phyloP scores from a whole-genome alignment of 2,113 vertebrate species.

The Oxyruncus cristatus region DNA sequence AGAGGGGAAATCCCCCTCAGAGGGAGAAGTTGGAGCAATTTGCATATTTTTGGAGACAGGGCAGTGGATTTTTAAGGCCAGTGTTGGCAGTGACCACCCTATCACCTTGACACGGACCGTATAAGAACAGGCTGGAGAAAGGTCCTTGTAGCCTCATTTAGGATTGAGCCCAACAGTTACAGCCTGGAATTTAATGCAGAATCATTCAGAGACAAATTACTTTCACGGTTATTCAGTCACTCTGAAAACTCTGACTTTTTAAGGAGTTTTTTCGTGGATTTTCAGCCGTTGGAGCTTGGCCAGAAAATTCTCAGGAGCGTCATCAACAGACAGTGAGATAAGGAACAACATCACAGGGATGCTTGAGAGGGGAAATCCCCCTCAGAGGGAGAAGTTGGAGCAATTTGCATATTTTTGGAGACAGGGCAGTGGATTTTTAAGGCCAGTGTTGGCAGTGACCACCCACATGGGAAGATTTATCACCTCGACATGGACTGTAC shows the following conservation, averaged over 20 bases:
- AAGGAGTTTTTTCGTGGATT: neutral
- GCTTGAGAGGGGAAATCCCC: neutral
- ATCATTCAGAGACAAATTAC: no score
- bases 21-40: neutral
- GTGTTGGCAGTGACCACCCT: neutral
- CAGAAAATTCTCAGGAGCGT: neutral
- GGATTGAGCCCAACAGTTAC: no score
- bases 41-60: neutral
- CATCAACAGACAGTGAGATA: neutral
- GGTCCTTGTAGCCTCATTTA: no score
- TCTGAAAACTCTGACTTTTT: neutral
- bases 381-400: neutral
- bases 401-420: neutral
- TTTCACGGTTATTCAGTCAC: no score
- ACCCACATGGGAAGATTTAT: neutral
- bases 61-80: neutral
- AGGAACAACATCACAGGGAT: rapidly evolving
- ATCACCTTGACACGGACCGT: neutral
- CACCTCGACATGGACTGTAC: neutral
- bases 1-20: neutral
- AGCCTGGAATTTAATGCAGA: no score
- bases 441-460: neutral
- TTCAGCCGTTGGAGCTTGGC: neutral
- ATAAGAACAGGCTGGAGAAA: neutral
- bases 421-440: neutral